A percentile compares a stretch with the other conserved stretches of the same genome.
These are phyloP conservation scores for Stegana nigrithorax DNA, from an alignment of 2,888 invertebrate species.

Conservation along the genomic window DNA sequence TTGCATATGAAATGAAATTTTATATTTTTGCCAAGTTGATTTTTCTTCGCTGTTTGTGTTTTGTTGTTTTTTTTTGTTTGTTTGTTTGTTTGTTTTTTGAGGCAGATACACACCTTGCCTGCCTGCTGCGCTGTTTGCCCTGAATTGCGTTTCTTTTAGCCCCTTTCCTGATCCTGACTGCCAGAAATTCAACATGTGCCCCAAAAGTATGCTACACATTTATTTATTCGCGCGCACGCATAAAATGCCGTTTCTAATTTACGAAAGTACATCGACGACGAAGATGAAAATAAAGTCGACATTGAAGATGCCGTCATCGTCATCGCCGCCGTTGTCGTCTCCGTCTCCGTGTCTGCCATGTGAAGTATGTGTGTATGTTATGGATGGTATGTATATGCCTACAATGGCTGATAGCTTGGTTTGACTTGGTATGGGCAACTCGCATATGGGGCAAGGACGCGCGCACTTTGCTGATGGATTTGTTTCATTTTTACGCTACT, in stretches of 20 bases:
- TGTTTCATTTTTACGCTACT: slow-evolving; percentile 32
- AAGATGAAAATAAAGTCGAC: not conserved
- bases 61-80: not conserved
- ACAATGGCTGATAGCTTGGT: not conserved
- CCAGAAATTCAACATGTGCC: slow-evolving; percentile 24
- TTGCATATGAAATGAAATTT: slow-evolving; percentile 37
- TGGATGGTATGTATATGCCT: not conserved
- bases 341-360: not conserved
- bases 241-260: slow-evolving; percentile 56
- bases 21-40: no score
- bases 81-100: not conserved
- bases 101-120: no score
- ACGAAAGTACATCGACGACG: slow-evolving; percentile 31
- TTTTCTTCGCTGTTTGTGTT: not conserved
- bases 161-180: not conserved
- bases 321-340: not conserved
- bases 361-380: not conserved
- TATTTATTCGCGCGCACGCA: slow-evolving; percentile 49
- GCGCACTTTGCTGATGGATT: slow-evolving; percentile 41
- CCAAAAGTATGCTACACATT: slow-evolving; percentile 32
- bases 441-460: not conserved
- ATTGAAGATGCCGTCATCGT: slow-evolving; percentile 7
- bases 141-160: no score
- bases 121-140: no score
- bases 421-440: not conserved